Evolutionary conservation across 2,797 vertebrate species (phyloP).

Genomic region (Neomorphus geoffroyi): DNA sequence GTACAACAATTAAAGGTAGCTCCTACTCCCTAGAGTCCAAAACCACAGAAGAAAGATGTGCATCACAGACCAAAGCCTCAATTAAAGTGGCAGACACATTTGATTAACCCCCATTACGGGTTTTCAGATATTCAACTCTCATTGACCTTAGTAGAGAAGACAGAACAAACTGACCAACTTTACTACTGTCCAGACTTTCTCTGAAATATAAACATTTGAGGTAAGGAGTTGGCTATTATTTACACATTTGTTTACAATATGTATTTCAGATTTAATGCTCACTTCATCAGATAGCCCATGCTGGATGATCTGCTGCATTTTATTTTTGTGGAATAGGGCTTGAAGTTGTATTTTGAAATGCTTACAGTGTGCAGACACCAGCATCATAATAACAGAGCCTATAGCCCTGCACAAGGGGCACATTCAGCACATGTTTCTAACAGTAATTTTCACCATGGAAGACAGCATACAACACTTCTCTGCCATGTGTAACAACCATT

Average conservation of each 20-base stretch:
- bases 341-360: not conserved
- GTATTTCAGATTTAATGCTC: not conserved
- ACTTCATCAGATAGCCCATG: not conserved
- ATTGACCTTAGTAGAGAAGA: not conserved
- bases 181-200: not conserved
- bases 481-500: not conserved
- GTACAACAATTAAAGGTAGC: not conserved
- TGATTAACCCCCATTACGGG: not conserved
- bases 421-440: not conserved
- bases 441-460: not conserved
- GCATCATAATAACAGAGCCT: not conserved
- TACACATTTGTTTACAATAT: not conserved
- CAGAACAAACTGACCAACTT: not conserved
- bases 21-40: not conserved
- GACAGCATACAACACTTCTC: not conserved
- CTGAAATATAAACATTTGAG: not conserved
- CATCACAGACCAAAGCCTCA: not conserved
- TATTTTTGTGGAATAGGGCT: fast-evolving
- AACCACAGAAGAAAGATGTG: not conserved
- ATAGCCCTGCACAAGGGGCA: not conserved
- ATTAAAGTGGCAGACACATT: not conserved
- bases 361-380: not conserved
- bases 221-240: not conserved
- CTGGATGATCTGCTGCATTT: not conserved
- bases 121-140: not conserved